Evolutionary conservation across 2,113 vertebrate genomes (phyloP).

Genomic region (Daboia siamensis): DNA sequence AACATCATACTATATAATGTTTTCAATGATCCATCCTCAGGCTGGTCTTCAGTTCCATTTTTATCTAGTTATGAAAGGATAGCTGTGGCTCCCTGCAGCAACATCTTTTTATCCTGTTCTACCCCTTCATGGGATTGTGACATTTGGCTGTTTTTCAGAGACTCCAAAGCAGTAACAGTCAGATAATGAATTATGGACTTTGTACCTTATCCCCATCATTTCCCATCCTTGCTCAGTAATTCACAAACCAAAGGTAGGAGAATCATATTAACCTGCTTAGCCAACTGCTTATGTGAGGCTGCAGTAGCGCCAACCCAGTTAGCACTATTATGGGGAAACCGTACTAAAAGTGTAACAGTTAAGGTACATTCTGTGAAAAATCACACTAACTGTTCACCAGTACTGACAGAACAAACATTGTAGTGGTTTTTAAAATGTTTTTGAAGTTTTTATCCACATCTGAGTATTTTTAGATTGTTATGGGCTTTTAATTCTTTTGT

Average conservation of each 20-base stretch:
- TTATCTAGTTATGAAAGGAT: background rate
- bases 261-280: conserved; percentile 37
- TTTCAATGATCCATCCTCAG: background rate
- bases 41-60: conserved; percentile 1
- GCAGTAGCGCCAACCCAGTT: conserved; percentile 41
- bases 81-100: background rate
- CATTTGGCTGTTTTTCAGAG: conserved; percentile 52
- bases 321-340: background rate
- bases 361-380: background rate
- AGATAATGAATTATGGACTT: conserved; percentile 44
- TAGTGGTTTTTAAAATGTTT: background rate
- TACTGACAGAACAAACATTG: background rate
- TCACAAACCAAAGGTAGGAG: conserved; percentile 46
- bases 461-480: background rate
- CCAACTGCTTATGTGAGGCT: background rate
- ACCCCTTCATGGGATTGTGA: conserved; percentile 38
- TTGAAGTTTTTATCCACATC: background rate
- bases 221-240: conserved; percentile 47
- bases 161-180: conserved; percentile 49
- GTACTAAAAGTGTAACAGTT: background rate
- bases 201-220: conserved; percentile 39
- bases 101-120: background rate
- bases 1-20: background rate
- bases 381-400: background rate
- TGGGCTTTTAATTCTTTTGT: background rate